phyloP scores from a whole-genome alignment of 2,797 vertebrate species.

The Eleutherodactylus coqui region DNA sequence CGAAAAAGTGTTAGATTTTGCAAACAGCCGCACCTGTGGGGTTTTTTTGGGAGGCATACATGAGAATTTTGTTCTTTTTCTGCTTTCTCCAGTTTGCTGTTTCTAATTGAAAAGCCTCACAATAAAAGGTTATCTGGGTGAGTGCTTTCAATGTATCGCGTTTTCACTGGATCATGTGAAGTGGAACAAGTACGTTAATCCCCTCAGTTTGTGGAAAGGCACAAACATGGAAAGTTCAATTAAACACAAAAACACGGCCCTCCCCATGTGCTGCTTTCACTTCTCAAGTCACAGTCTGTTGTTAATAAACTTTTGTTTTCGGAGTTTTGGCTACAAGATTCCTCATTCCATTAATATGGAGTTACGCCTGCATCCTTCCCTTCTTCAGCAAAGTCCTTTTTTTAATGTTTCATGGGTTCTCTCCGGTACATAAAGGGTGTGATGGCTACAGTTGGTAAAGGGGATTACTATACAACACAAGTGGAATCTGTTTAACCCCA shows the following conservation, averaged over 20 bases:
- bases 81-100: conserved; percentile 44
- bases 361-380: neutral
- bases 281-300: conserved; percentile 5
- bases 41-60: conserved; percentile 28
- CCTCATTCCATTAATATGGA: neutral
- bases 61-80: conserved; percentile 37
- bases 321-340: no score
- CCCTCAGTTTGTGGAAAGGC: conserved; percentile 29
- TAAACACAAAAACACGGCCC: conserved; percentile 47
- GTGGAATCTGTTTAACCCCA: conserved; percentile 56
- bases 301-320: conserved; percentile 22
- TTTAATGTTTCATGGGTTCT: no score
- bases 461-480: conserved; percentile 46
- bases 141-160: conserved; percentile 48
- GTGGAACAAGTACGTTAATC: conserved; percentile 60
- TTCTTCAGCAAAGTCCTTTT: neutral
- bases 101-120: conserved; percentile 44
- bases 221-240: conserved; percentile 51
- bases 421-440: neutral
- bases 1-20: conserved; percentile 35
- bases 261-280: conserved; percentile 39
- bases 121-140: conserved; percentile 61
- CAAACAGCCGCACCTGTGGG: conserved; percentile 46
- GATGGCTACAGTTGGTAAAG: conserved; percentile 26
- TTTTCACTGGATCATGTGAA: conserved; percentile 53